phyloP scores from a whole-genome alignment of 2,113 vertebrate species.

The Turdus rufiventris region DNA sequence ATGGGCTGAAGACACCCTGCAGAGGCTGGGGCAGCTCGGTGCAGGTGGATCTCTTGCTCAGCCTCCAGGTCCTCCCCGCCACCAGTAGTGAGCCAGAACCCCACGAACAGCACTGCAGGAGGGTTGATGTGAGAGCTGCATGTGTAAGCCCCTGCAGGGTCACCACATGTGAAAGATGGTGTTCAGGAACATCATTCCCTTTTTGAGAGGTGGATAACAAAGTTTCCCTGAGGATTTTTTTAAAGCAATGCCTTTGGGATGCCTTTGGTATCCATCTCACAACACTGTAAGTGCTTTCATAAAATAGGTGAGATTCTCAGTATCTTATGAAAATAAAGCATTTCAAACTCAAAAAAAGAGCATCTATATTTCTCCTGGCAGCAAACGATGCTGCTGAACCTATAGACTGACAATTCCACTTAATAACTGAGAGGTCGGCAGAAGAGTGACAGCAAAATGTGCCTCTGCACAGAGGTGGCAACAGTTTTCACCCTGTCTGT shows the following conservation, averaged over 20 bases:
- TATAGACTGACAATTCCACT: not conserved
- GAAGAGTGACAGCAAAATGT: not conserved
- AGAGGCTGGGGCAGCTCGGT: not conserved
- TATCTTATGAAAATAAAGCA: not conserved
- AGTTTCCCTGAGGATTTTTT: not conserved
- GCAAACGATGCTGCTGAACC: not conserved
- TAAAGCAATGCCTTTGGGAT: not conserved
- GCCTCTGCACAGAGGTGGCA: not conserved
- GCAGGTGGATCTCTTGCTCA: not conserved
- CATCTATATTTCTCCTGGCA: not conserved
- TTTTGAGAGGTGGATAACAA: not conserved
- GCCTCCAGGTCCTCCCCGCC: not conserved
- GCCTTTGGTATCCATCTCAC: not conserved
- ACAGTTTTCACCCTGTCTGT: not conserved
- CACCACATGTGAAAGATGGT: not conserved
- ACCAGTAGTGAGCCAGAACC: rapidly evolving
- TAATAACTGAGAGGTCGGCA: not conserved
- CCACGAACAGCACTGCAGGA: not conserved
- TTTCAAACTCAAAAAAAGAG: not conserved
- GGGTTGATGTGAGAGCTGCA: rapidly evolving
- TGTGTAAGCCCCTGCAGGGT: not conserved
- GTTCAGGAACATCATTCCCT: not conserved
- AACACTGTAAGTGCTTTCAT: rapidly evolving
- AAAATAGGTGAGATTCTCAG: not conserved
- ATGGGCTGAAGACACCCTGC: not conserved